Evolutionary conservation across 2,113 vertebrate genomes (phyloP).

Genomic region (Pyxicephalus adspersus): DNA sequence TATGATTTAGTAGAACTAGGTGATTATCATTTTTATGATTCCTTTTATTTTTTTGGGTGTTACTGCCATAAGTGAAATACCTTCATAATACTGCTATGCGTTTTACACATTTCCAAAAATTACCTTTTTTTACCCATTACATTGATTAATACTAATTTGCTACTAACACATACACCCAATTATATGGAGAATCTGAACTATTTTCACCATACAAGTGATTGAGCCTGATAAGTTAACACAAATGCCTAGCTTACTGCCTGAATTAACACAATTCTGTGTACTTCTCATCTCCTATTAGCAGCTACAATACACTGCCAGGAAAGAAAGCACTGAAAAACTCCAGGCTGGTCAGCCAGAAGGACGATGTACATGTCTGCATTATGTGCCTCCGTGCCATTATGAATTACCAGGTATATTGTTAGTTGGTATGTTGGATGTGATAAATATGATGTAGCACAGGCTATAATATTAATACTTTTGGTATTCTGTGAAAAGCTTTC

Average conservation of each 20-base stretch:
- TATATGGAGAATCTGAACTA: not conserved
- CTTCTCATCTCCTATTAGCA: constrained; percentile 61
- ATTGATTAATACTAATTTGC: not conserved
- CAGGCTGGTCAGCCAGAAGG: constrained; percentile 93
- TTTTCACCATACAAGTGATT: not conserved
- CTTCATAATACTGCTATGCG: not conserved
- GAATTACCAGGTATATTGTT: constrained; percentile 91
- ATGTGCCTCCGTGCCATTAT: constrained; percentile 96
- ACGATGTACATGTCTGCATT: constrained; percentile 97
- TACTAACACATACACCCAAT: not conserved
- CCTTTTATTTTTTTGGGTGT: constrained; percentile 29
- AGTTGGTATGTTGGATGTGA: not conserved
- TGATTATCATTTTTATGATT: not conserved
- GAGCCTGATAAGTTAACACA: not conserved
- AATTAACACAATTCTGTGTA: not conserved
- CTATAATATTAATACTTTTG: too few species aligned
- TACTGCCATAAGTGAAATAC: not conserved
- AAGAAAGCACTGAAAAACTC: constrained; percentile 94
- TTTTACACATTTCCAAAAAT: too few species aligned
- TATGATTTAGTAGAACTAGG: too few species aligned
- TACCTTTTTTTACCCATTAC: too few species aligned
- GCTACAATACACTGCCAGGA: constrained; percentile 84
- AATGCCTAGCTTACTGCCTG: not conserved
- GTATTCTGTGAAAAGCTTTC: too few species aligned
- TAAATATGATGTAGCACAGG: too few species aligned